Evolutionary conservation across 2,888 invertebrate species (phyloP), one percentile per base, ranked within the genome.

Genomic region (Protodeltote pygarga): DNA sequence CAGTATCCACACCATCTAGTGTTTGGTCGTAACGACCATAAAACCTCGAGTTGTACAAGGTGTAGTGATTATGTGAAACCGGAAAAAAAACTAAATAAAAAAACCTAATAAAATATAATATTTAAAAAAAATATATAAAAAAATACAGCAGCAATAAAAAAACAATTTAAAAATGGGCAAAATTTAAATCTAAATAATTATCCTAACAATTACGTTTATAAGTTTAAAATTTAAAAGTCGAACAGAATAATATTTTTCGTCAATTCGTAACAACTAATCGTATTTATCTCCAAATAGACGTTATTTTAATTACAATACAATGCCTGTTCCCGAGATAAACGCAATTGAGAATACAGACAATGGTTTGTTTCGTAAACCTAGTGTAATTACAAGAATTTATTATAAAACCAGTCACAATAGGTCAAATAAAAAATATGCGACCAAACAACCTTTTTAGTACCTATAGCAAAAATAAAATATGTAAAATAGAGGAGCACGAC

Each of bases 21-120:
- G 58, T 48, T 38, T 40, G 33, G 17, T 41, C 33, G 16, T 15
- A 35, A 55, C 44, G 45, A 51, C 35, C 46, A 29, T 38, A 1
- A 11, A 32, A 16, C 37, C 34, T 23, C 14, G 59, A 54, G 35
- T 25, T n/a, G 21, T 35, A 19, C 19, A 15, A 21, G 25, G 61
- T 68, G 60, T 5, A 14, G 61, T 65, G 69, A 6, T 41, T 39
- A 58, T 40, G 57, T 24, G 20, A 13, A 14, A 27, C 8, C 4
- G 19, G 4, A 2, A 40, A 2, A 54, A 24, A 3, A 24, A 14
- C 0, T 9, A 15, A 21, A 14, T 5, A 11, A 6, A 15, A 8
- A 20, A 14, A 14, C 8, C 1, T 0, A 28, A 10, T 5, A 13
- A 42, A 20, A 3, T 14, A 3, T 19, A 23, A 23, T 8, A 5